Evolutionary conservation across 1,140 invertebrate species (phyloP).

Genomic region (Drosophila pachea): DNA sequence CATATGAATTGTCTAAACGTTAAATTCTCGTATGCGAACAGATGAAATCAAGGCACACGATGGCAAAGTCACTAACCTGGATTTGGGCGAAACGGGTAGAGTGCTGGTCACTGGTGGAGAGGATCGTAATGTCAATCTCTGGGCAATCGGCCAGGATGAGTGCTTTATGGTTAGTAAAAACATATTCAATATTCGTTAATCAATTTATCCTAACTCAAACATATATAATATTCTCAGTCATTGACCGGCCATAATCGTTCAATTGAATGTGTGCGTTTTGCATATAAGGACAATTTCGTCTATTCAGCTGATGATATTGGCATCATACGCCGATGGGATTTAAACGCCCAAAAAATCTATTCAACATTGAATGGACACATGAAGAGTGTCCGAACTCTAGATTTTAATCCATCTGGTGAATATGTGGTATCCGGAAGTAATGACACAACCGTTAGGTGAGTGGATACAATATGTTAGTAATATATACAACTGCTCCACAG

Average conservation of each 20-base stretch:
- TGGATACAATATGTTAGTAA: neutral
- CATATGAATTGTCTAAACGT: neutral
- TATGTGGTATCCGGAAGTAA: conserved; percentile 95
- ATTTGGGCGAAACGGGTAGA: conserved; percentile 92
- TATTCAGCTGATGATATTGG: conserved; percentile 96
- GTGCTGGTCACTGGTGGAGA: conserved; percentile 98
- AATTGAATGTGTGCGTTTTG: conserved; percentile 96
- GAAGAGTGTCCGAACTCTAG: conserved; percentile 91
- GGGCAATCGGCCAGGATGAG: conserved; percentile 96
- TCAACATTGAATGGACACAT: conserved; percentile 96
- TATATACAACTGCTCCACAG: too few species aligned
- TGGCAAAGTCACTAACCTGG: conserved; percentile 90
- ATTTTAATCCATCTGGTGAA: conserved; percentile 98
- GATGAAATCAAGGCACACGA: conserved; percentile 93
- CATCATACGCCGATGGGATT: conserved; percentile 96
- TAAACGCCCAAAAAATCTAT: conserved; percentile 94
- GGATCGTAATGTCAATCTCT: conserved; percentile 98
- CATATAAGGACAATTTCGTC: conserved; percentile 95
- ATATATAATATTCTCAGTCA: conserved; percentile 51
- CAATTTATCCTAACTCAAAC: neutral
- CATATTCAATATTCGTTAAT: neutral
- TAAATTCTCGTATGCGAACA: conserved; percentile 66
- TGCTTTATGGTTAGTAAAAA: conserved; percentile 91
- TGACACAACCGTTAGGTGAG: conserved; percentile 90
- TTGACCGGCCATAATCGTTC: conserved; percentile 95